Evolutionary conservation across 1,140 invertebrate species (phyloP), one percentile per base, ranked within the genome.

Genomic region (Stegodyphus dumicola): DNA sequence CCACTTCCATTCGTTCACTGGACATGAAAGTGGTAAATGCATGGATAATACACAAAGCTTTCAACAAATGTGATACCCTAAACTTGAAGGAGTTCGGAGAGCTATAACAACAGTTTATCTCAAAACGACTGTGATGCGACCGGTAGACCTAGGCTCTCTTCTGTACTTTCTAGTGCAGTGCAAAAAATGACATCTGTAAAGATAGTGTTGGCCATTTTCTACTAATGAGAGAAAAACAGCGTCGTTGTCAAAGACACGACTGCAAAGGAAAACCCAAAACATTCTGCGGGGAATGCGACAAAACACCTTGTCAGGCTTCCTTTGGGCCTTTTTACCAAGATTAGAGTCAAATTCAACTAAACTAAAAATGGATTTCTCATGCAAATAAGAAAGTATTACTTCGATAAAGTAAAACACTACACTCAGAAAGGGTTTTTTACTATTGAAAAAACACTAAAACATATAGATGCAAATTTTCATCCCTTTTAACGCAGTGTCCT

Each of bases 201-300:
- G 66, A 48, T 69, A n/a, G 66, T 17, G 17, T 5, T 69, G 66
- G 66, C 66, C 10, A 69, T 69, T 69, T 69, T 69, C 66, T 69
- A 69, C 66, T 69, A n/a, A 69, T 2, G 66, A 69, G 3, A n/a
- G 66, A 69, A 17, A 69, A 69, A n/a, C 66, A 69, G 66, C 3
- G 33, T 5, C 66, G 17, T 69, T 69, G 17, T 69, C 66, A 69
- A 64, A 64, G 66, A 69, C 3, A 69, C 3, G 5, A 6, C 66
- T 69, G 66, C 66, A 69, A 69, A 69, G 33, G 66, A 69, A 69
- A 69, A 69, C 33, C 66, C 10, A 69, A 69, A 69, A 69, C 66
- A 69, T 69, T 1, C 66, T 69, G 33, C 5, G 66, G 5, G 17
- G 6, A 69, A 69, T 69, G 66, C 66, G 5, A 69, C 17, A 6